Conservation (phyloP, 2,888 invertebrate species). For the Seira musarum region DNA sequence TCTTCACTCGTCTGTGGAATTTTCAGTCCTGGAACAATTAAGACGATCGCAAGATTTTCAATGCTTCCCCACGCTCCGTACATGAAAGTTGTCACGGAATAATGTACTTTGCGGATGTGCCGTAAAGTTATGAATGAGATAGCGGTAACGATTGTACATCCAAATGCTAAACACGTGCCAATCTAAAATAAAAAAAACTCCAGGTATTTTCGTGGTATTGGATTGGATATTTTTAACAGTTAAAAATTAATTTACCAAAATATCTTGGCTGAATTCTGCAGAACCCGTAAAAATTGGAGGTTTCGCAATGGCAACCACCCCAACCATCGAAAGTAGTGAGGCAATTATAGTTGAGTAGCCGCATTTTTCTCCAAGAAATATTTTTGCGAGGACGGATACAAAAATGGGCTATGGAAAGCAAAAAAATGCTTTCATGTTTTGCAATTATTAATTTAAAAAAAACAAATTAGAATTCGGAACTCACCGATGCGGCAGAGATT, state of each 20-base stretch:
- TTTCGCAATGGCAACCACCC: slow-evolving; percentile 59
- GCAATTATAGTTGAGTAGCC: slow-evolving; percentile 58
- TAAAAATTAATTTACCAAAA: slow-evolving; percentile 42
- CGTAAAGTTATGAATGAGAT: slow-evolving; percentile 81
- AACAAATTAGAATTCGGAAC: neutral
- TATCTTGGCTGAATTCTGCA: slow-evolving; percentile 31
- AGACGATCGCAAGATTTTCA: slow-evolving; percentile 57
- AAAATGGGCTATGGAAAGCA: slow-evolving; percentile 30
- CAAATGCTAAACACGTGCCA: slow-evolving; percentile 61
- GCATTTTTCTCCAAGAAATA: slow-evolving; percentile 64
- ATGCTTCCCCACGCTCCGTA: slow-evolving; percentile 65
- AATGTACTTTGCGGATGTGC: slow-evolving; percentile 89
- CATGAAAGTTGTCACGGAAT: slow-evolving; percentile 86
- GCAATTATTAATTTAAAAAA: neutral
- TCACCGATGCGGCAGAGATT: slow-evolving; percentile 47
- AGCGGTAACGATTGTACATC: slow-evolving; percentile 60
- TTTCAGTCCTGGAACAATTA: slow-evolving; percentile 53
- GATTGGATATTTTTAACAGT: neutral
- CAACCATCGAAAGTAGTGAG: slow-evolving; percentile 52
- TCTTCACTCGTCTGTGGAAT: slow-evolving; percentile 49
- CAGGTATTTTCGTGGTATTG: neutral
- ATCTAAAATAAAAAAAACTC: slow-evolving; percentile 40
- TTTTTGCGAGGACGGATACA: slow-evolving; percentile 33
- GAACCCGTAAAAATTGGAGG: slow-evolving; percentile 57
- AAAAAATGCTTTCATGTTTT: neutral